Conservation (phyloP, 2,888 invertebrate genomes). For the Phengaris arion region DNA sequence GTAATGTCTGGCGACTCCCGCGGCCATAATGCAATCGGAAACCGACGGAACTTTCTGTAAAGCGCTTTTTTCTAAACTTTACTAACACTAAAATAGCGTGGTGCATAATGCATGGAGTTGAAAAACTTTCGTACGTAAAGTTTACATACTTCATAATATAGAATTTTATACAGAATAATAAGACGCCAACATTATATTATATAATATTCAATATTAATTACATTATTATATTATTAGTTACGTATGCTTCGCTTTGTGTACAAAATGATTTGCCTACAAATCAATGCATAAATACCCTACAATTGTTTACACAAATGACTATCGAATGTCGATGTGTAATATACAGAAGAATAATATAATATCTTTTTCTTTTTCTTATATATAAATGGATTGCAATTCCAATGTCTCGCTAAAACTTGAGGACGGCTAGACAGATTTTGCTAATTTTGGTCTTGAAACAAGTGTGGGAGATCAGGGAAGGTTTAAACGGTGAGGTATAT, state of each 20-base stretch:
- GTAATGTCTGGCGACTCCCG: constrained; percentile 74
- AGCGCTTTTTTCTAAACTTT: constrained; percentile 35
- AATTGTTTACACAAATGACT: neutral
- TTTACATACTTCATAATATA: constrained; percentile 18
- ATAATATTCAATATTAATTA: neutral
- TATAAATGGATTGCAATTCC: no score
- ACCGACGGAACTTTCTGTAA: constrained; percentile 58
- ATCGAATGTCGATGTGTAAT: neutral
- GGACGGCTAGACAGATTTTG: no score
- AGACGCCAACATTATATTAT: constrained; percentile 10
- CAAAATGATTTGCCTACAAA: neutral
- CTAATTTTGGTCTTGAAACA: no score
- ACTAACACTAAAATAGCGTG: constrained; percentile 16
- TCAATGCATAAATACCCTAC: neutral
- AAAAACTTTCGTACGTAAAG: constrained; percentile 1
- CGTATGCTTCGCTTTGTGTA: neutral
- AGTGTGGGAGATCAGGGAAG: no score
- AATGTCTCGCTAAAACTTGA: no score
- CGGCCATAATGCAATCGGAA: constrained; percentile 75
- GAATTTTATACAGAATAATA: constrained; percentile 15
- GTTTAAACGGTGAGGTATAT: no score
- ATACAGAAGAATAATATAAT: no score
- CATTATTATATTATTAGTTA: no score
- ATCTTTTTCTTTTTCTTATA: no score
- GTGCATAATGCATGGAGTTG: constrained; percentile 14